phyloP scores from a whole-genome alignment of 2,797 vertebrate species.

The Pogoniulus pusillus region DNA sequence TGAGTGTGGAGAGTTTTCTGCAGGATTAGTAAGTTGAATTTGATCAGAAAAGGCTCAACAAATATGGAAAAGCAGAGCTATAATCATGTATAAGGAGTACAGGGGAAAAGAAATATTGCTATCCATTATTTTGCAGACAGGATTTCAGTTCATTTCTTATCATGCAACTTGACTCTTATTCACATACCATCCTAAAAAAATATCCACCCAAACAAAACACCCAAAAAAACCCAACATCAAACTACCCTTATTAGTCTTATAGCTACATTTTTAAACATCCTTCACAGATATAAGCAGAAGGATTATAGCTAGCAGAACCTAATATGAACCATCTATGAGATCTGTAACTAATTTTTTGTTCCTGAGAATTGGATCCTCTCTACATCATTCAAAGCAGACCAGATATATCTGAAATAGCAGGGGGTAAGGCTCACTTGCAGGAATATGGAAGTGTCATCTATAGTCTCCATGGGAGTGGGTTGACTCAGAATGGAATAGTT shows the following conservation, averaged over 20 bases:
- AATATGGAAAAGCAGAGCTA: neutral
- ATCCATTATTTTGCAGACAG: neutral
- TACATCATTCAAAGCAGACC: neutral
- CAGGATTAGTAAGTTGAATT: neutral
- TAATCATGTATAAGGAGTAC: neutral
- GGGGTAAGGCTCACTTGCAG: neutral
- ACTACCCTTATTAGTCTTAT: rapidly evolving
- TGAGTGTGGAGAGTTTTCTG: neutral
- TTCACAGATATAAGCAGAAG: neutral
- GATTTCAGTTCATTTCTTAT: neutral
- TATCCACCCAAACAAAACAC: too few species aligned
- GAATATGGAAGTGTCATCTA: neutral
- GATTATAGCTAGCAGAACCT: neutral
- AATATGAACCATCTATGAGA: neutral
- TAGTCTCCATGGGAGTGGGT: neutral
- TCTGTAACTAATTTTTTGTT: neutral
- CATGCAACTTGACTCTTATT: neutral
- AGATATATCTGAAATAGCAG: neutral
- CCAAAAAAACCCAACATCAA: neutral
- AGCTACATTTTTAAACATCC: neutral
- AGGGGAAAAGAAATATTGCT: neutral
- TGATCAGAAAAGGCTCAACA: neutral
- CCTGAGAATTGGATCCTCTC: neutral
- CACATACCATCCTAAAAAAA: neutral
- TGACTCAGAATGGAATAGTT: neutral